Conservation (phyloP, 1,140 invertebrate genomes). For the Anagrus nilaparvatae region DNA sequence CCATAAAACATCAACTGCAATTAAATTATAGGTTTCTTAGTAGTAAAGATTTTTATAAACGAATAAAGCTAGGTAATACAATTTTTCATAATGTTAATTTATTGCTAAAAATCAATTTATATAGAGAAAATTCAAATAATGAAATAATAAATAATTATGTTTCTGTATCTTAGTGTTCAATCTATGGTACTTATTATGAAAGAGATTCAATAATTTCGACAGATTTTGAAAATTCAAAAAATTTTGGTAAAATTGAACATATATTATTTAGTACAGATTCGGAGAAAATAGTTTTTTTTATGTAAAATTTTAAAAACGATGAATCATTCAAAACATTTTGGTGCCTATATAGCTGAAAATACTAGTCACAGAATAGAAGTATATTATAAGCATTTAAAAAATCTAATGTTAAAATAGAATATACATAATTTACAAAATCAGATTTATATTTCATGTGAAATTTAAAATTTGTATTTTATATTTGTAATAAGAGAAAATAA, state of each 20-base stretch:
- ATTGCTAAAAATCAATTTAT: constrained; percentile 1
- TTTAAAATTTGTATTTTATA: too few relatives aligned
- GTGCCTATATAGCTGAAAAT: neutral
- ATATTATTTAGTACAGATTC: neutral
- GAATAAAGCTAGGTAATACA: constrained; percentile 1
- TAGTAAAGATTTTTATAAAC: constrained; percentile 5
- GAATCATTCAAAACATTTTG: neutral
- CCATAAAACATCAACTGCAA: constrained; percentile 12
- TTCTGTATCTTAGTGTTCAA: constrained; percentile 1
- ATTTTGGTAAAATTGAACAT: constrained; percentile 4
- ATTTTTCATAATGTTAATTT: neutral
- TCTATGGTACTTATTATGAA: neutral
- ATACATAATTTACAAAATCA: too few relatives aligned
- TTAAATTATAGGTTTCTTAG: constrained; percentile 9
- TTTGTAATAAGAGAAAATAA: too few relatives aligned
- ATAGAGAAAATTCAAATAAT: neutral
- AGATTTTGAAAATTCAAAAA: neutral
- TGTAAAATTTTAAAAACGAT: neutral
- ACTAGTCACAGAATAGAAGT: too few relatives aligned
- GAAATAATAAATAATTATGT: neutral
- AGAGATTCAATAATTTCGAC: neutral
- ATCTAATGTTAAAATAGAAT: too few relatives aligned
- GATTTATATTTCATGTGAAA: too few relatives aligned
- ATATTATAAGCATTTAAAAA: too few relatives aligned
- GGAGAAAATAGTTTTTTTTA: neutral